phyloP scores from a whole-genome alignment of 2,797 vertebrate species.

The Thaleichthys pacificus region DNA sequence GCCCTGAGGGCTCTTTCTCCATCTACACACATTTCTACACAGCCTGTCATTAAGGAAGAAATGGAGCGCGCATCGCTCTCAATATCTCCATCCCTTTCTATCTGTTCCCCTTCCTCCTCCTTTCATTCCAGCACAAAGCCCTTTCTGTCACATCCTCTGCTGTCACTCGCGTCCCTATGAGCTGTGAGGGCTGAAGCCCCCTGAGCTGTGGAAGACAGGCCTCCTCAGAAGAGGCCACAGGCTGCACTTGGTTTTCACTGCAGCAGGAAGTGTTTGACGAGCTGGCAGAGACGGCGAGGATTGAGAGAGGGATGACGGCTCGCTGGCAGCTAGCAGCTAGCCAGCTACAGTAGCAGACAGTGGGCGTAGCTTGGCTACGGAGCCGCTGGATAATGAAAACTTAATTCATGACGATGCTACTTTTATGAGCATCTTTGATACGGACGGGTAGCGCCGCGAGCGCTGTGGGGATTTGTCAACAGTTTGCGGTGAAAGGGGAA shows the following conservation, averaged over 20 bases:
- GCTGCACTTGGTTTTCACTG: slow-evolving; percentile 6
- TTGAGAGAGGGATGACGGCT: neutral
- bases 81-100: neutral
- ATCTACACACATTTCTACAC: neutral
- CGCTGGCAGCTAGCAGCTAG: neutral
- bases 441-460: too few species aligned
- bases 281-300: neutral
- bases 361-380: neutral
- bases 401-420: neutral
- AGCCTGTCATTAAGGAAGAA: neutral
- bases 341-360: too few species aligned
- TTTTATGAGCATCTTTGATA: too few species aligned
- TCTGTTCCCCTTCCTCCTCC: neutral
- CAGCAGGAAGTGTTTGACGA: slow-evolving; percentile 23
- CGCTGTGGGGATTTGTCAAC: neutral
- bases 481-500: slow-evolving; percentile 26
- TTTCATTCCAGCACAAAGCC: neutral
- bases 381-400: neutral
- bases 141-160: neutral
- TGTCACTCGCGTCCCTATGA: neutral
- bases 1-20: slow-evolving; percentile 29
- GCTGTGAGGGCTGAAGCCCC: slow-evolving; percentile 3
- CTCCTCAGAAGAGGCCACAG: neutral
- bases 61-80: neutral
- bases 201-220: slow-evolving; percentile 15